phyloP scores from a whole-genome alignment of 1,140 invertebrate species.

The Nymphalis io region DNA sequence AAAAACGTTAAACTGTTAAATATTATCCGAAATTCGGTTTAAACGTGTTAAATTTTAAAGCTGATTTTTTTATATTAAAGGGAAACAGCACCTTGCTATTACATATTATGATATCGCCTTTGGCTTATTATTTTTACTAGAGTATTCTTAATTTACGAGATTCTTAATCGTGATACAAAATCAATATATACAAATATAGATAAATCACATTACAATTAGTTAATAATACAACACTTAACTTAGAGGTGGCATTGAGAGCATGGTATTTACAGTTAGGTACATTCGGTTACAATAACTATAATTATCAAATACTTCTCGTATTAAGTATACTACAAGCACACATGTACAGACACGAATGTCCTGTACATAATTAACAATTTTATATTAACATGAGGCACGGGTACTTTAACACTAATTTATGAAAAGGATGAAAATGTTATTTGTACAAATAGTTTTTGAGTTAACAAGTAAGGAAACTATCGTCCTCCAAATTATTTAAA shows the following conservation, averaged over 20 bases:
- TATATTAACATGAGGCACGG: slow-evolving; percentile 27
- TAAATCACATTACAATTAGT: slow-evolving; percentile 36
- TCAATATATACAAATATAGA: slow-evolving; percentile 61
- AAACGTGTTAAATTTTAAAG: slow-evolving; percentile 64
- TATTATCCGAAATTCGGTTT: slow-evolving; percentile 61
- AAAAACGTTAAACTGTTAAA: slow-evolving; percentile 28
- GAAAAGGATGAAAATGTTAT: slow-evolving; percentile 19
- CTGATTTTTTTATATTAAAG: slow-evolving; percentile 60
- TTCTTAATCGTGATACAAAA: slow-evolving; percentile 51
- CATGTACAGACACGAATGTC: background rate
- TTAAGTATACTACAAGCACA: slow-evolving; percentile 1
- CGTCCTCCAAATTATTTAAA: background rate
- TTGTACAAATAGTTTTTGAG: slow-evolving; percentile 12
- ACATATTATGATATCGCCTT: slow-evolving; percentile 68
- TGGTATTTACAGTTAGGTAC: slow-evolving; percentile 53
- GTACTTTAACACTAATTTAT: slow-evolving; percentile 22
- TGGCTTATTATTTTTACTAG: slow-evolving; percentile 67
- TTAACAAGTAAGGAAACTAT: slow-evolving; percentile 6
- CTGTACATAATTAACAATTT: background rate
- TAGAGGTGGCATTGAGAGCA: slow-evolving; percentile 50
- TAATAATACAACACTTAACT: slow-evolving; percentile 33
- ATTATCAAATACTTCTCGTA: slow-evolving; percentile 11
- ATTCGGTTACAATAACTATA: slow-evolving; percentile 26
- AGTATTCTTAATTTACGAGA: slow-evolving; percentile 48
- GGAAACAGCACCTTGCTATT: slow-evolving; percentile 71